Evolutionary conservation across 2,113 vertebrate genomes (phyloP), one percentile per base, ranked within the genome.

Genomic region (Microtus oregoni): DNA sequence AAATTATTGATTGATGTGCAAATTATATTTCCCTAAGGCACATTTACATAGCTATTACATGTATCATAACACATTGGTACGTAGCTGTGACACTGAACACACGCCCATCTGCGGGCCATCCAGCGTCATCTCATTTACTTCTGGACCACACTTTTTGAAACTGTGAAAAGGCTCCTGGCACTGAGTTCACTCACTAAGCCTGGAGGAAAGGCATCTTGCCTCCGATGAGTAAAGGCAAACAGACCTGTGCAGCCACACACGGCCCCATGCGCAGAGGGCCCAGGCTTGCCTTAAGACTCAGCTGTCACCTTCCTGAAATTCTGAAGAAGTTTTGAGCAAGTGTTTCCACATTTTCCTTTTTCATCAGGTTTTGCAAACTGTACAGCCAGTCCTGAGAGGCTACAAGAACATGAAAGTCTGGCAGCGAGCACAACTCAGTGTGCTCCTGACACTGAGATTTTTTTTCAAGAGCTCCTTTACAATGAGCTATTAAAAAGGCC

Each of bases 1-100:
- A 90, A 94, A 82, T 93, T 94, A 96, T 90, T 94, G 87, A 97
- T 91, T 83, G 93, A 96, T 97, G 89, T 95, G 52, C 88, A 96
- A 91, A 97, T 89, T 72, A 28, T 76, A 86, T 91, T 89, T 96
- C 77, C 89, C 77, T n/a, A 44, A 92, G 95, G 82, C 63, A 52
- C 58, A 97, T 94, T 81, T 97, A 77, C 50, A 32, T 86, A 94
- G 61, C 95, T 86, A 76, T 81, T 97, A 95, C 47, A 92, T 47
- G 79, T 58, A 91, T 78, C 86, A 55, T 89, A 92, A 94, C 95
- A 96, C 88, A 72, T 22, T 94, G 90, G 67, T 75, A 89, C 44
- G 41, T 61, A 89, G 82, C 30, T 55, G 75, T 50, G 63, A 95
- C 32, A 47, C 52, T 68, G 90, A 96, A 93, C 94, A 95, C 95